Evolutionary conservation across 2,797 vertebrate genomes (phyloP), one percentile per base, ranked within the genome.

Genomic region (Lophius americanus): DNA sequence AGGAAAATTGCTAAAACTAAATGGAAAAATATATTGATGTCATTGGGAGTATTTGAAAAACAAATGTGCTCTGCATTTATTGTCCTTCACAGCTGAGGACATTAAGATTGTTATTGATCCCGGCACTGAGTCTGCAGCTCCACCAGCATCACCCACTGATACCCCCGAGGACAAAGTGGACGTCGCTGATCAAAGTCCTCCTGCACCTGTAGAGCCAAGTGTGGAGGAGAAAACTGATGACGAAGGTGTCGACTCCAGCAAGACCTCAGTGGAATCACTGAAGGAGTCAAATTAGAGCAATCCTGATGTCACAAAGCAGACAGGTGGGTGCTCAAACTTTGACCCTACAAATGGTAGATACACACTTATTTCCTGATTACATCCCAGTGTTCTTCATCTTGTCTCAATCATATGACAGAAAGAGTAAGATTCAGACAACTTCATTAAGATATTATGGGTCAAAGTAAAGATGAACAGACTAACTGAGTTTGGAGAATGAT

Each of bases 201-300:
- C 83, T 33, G 57, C 72, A 53, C 73, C 80, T 32, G 73, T 37
- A 51, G 67, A 83, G 67, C 56, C 37, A 4, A 79, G 33, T 5
- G 3, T 9, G 14, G 86, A 78, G 2, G 74, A 80, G 33, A 85
- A 90, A 81, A 85, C 79, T 1, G 82, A 85, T 13, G 83, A 90
- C 0, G 78, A 90, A 57, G 70, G 51, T 7, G 1, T 0, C 1
- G 35, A 5, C 60, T 89, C 92, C 76, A 82, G 75, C 75, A 60
- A 90, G 66, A 92, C 87, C 9, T 89, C 88, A 0, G 77, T 76
- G 64, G 91, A 92, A 42, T 85, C 89, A 0, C 78, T 88, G 71
- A 91, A 84, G 82, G 89, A 89, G 46, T 41, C 64, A 5, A 88
- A 89, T 0, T 79, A 85, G 62, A 91, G 88, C 83, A 86, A 72